Base-by-base conservation (phyloP, 2,888 invertebrate genomes). In the Lithodes maja region DNA sequence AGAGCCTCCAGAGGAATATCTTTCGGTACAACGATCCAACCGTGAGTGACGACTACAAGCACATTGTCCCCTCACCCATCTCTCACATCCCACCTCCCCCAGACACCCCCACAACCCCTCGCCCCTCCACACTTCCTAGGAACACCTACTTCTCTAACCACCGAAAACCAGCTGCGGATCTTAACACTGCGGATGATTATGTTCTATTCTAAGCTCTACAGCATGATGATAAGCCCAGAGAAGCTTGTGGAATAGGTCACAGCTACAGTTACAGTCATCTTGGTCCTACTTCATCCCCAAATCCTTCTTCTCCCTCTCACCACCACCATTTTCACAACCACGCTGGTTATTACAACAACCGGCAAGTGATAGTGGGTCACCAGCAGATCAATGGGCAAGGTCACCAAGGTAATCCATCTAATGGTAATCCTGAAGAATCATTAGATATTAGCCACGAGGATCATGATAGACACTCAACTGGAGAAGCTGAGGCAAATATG, bases 121-220 rank as follows among this genome's bases (percentile, higher is more conserved):
- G 96, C 74, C 96, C 97, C 0, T 96, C 96, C 50, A 97, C 97
- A 1, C 93, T 97, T 83, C 97, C 97, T 0, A 95, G 97, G 90
- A 96, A 96, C 92, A 95, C 95, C 55, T 96, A 94, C 92, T 93
- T 94, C 92, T 93, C 92, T 90, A 92, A 92, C 89, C 86, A 90
- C 71, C 84, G 90, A 49, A 90, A 91, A 54, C 90, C 92, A 52
- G 92, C 93, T 49, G 84, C 90, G 33, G 93, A 93, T 78, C 91
- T 93, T 77, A 92, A 92, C 53, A 93, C 93, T 53, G 92, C 92
- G 79, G 93, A 93, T 85, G 93, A 93, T 85, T 93, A 93, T 89
- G 93, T 93, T 53, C 92, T 93, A 33, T 93, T 92, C 89, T 93
- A 93, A 90, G 93, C 93, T 3, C 92, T 93, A 78, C 92, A 92